These are phyloP conservation scores for Hirundo rustica DNA, from an alignment of 2,797 vertebrate genomes.

Conservation along the genomic window DNA sequence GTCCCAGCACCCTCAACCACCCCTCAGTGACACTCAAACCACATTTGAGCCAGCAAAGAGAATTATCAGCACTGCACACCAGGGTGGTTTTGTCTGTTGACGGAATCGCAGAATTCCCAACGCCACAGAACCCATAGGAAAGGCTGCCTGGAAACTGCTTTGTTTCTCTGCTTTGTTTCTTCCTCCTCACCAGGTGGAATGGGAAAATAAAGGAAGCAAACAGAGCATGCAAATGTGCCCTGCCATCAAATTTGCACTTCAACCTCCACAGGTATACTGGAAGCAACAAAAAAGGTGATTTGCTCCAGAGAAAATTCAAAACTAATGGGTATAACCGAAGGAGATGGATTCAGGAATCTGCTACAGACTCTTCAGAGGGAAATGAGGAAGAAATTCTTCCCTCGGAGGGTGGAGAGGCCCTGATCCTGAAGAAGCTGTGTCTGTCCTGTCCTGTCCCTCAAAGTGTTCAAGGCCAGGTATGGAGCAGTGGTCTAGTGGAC, in stretches of 20 bases:
- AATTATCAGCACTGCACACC: neutral
- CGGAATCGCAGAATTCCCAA: neutral
- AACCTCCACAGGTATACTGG: neutral
- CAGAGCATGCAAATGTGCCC: neutral
- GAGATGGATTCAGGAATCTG: neutral
- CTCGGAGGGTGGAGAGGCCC: neutral
- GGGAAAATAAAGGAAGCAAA: neutral
- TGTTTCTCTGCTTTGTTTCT: accelerated
- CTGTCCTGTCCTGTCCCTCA: neutral
- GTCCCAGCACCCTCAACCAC: neutral
- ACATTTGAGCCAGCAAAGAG: neutral
- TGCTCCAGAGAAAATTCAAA: neutral
- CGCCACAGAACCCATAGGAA: neutral
- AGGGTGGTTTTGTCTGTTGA: accelerated
- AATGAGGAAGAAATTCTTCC: neutral
- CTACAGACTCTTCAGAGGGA: neutral
- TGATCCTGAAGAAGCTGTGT: neutral
- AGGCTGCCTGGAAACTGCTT: neutral
- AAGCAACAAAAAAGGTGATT: neutral
- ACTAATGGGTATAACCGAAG: neutral
- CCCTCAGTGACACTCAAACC: neutral
- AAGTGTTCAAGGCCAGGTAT: neutral
- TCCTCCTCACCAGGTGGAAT: neutral
- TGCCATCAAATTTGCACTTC: neutral
- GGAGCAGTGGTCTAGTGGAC: neutral